Evolutionary conservation across 1,140 invertebrate genomes (phyloP).

Genomic region (Cydia strobilella): DNA sequence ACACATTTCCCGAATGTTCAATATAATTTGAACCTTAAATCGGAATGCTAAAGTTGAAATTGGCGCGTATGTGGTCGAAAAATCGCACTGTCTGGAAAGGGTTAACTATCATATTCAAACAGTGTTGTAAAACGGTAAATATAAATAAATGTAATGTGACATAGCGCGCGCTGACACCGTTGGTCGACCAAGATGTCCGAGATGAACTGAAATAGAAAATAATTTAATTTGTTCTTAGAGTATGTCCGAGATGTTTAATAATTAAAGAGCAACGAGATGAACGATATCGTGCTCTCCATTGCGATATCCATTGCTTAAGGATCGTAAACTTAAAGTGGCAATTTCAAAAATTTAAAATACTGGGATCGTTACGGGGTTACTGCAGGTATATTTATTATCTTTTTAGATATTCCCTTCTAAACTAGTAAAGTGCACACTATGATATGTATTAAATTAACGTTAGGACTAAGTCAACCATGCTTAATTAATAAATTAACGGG

Average conservation of each 20-base stretch:
- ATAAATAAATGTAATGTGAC: conserved; percentile 48
- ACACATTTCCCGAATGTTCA: too few species aligned
- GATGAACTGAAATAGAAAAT: too few species aligned
- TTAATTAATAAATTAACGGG: neutral
- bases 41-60: too few species aligned
- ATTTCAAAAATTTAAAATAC: neutral
- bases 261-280: neutral
- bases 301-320: neutral
- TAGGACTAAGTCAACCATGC: neutral
- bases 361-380: neutral
- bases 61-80: too few species aligned
- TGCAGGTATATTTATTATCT: neutral
- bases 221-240: too few species aligned
- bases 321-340: conserved; percentile 5
- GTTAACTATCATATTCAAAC: too few species aligned
- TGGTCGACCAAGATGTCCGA: neutral
- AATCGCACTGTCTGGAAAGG: too few species aligned
- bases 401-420: neutral
- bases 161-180: neutral
- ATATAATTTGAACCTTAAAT: too few species aligned
- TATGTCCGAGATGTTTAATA: conserved; percentile 2
- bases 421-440: neutral
- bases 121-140: conserved; percentile 7
- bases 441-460: neutral
- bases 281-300: neutral